phyloP scores from a whole-genome alignment of 2,797 vertebrate genomes.

The Propithecus perrieri region DNA sequence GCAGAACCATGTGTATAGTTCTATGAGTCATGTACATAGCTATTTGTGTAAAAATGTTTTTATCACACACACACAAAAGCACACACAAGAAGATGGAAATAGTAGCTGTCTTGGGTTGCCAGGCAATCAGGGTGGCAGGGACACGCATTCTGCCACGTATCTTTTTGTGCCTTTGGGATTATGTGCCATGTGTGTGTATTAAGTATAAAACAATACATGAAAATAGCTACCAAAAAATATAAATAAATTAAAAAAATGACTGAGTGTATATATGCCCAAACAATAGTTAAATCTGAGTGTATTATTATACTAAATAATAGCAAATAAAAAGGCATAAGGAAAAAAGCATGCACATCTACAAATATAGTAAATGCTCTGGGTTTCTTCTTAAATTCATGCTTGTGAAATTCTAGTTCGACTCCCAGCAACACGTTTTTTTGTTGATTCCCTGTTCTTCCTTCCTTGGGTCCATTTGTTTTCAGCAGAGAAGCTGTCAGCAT shows the following conservation, averaged over 20 bases:
- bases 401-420: not conserved
- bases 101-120: not conserved
- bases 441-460: not conserved
- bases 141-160: not conserved
- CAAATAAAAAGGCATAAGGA: not conserved
- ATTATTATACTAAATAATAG: not conserved
- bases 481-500: not conserved
- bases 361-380: not conserved
- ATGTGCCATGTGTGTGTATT: not conserved
- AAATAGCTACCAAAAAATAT: not conserved
- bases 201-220: not conserved
- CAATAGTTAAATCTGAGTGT: not conserved
- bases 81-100: not conserved
- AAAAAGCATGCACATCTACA: not conserved
- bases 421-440: not conserved
- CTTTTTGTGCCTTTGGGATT: not conserved
- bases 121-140: not conserved
- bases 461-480: not conserved
- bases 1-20: not conserved
- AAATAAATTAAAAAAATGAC: not conserved
- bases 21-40: not conserved
- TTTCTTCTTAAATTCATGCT: not conserved
- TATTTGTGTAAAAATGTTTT: not conserved
- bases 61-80: not conserved
- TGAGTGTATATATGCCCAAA: not conserved